Evolutionary conservation across 2,797 vertebrate genomes (phyloP).

Genomic region (Mus spretus): DNA sequence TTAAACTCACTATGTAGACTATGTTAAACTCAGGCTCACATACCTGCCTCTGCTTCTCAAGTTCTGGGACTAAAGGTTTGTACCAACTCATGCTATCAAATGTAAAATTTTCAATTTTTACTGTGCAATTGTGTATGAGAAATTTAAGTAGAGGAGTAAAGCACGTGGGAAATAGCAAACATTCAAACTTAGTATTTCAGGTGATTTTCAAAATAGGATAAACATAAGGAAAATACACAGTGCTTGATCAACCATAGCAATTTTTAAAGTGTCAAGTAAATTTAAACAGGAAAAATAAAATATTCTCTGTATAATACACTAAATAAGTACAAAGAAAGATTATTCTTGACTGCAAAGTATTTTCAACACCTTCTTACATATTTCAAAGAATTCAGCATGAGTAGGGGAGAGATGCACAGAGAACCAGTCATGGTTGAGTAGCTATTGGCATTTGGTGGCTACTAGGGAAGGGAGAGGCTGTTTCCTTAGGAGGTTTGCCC

Average conservation of each 20-base stretch:
- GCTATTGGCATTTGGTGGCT: background rate
- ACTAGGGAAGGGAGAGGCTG: background rate
- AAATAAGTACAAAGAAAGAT: background rate
- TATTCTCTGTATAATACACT: background rate
- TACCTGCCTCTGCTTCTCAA: too few species aligned
- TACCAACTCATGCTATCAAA: too few species aligned
- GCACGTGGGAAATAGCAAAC: background rate
- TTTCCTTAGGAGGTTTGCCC: background rate
- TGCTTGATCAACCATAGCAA: background rate
- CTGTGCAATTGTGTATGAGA: background rate
- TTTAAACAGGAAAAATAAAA: background rate
- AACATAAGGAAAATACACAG: background rate
- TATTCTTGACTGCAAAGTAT: background rate
- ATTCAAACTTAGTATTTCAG: background rate
- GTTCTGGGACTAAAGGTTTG: too few species aligned
- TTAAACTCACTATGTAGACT: background rate
- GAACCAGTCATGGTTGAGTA: too few species aligned
- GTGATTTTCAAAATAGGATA: background rate
- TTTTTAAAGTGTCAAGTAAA: background rate
- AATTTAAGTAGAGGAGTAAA: background rate
- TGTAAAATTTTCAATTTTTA: background rate
- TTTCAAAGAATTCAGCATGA: background rate
- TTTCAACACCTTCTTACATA: too few species aligned
- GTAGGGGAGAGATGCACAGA: background rate
- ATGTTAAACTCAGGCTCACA: background rate